Conservation (phyloP, 23 tunicate species). For the Trididemnum clinides region DNA sequence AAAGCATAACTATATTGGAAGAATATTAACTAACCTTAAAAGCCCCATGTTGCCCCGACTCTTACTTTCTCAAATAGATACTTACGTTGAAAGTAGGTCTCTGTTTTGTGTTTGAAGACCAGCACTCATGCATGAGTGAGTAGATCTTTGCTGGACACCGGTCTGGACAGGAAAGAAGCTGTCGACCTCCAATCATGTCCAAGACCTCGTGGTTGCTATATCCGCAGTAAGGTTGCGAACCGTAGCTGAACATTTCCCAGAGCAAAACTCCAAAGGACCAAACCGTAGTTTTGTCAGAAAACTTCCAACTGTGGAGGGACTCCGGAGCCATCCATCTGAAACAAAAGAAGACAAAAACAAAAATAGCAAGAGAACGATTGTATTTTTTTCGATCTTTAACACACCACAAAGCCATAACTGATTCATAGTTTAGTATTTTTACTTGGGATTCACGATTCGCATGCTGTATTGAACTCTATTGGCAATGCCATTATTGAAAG, state of each 20-base stretch:
- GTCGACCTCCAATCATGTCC: conserved; percentile 71
- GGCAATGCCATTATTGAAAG: no score
- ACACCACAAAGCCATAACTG: no score
- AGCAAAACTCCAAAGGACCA: conserved; percentile 94
- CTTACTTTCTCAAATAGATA: no score
- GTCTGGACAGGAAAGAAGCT: conserved; percentile 85
- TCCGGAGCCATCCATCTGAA: conserved; percentile 98
- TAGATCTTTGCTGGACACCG: conserved; percentile 88
- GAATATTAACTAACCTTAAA: no score
- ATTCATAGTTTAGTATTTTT: no score
- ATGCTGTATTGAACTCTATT: no score
- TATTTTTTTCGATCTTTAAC: no score
- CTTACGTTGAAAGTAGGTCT: conserved; percentile 80
- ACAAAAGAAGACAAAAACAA: neutral
- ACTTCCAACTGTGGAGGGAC: conserved; percentile 66
- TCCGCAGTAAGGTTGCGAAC: conserved; percentile 94
- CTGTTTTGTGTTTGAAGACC: conserved; percentile 46
- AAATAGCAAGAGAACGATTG: no score
- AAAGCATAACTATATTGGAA: neutral
- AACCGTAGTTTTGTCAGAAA: conserved; percentile 69
- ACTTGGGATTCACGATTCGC: no score
- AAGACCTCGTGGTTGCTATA: conserved; percentile 95
- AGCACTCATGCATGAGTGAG: conserved; percentile 94
- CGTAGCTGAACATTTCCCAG: conserved; percentile 93
- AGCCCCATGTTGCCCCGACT: no score